These are phyloP conservation scores for Upupa epops DNA, from an alignment of 2,113 vertebrate genomes.

Conservation along the genomic window DNA sequence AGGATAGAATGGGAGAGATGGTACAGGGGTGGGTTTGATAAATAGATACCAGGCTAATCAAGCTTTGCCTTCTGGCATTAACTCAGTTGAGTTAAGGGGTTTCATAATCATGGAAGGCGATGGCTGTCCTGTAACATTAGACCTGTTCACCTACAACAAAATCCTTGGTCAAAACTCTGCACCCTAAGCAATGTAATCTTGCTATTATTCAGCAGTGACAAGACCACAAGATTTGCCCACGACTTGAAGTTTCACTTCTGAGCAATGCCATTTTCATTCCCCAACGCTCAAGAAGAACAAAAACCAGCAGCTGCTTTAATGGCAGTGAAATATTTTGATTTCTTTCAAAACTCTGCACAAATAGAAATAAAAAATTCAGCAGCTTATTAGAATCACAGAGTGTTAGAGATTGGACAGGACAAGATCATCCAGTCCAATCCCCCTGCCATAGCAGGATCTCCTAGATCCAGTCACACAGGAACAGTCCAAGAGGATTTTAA, in stretches of 20 bases:
- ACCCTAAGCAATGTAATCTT: background rate
- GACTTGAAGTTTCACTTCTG: background rate
- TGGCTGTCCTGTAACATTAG: background rate
- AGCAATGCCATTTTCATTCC: background rate
- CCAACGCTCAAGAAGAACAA: background rate
- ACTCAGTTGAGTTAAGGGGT: background rate
- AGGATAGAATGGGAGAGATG: background rate
- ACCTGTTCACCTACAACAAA: background rate
- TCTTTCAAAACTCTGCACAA: background rate
- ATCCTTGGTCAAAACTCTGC: background rate
- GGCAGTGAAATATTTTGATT: background rate
- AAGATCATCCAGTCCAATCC: too few species aligned
- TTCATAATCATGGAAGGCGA: background rate
- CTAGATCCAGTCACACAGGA: too few species aligned
- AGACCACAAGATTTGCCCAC: background rate
- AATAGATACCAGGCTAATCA: background rate
- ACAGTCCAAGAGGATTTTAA: too few species aligned
- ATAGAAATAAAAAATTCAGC: background rate
- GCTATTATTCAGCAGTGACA: background rate
- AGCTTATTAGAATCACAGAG: background rate
- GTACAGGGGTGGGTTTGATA: background rate
- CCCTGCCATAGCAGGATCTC: too few species aligned
- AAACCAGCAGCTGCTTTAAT: background rate
- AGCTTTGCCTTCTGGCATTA: background rate
- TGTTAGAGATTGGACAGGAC: too few species aligned